Evolutionary conservation across 2,888 invertebrate species (phyloP).

Genomic region (Busseola fusca): DNA sequence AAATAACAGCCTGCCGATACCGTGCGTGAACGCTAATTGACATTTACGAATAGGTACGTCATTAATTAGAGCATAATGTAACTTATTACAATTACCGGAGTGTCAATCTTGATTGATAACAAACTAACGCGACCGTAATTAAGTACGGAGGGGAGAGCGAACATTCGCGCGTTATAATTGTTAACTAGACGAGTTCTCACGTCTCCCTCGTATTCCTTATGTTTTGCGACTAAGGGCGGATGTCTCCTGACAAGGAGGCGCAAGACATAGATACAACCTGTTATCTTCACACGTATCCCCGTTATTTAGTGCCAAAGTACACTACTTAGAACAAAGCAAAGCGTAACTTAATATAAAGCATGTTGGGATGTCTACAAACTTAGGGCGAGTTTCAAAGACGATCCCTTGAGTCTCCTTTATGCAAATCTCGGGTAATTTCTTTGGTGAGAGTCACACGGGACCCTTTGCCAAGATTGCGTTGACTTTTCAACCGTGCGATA

Average conservation of each 20-base stretch:
- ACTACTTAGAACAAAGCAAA: slow-evolving; percentile 75
- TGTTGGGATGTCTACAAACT: slow-evolving; percentile 83
- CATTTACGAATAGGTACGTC: slow-evolving; percentile 49
- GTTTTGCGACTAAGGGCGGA: slow-evolving; percentile 34
- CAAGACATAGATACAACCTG: slow-evolving; percentile 59
- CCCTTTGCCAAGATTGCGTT: slow-evolving; percentile 83
- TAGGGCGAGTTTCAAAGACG: slow-evolving; percentile 83
- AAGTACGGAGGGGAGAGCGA: slow-evolving; percentile 32
- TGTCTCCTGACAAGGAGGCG: slow-evolving; percentile 27
- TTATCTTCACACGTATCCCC: slow-evolving; percentile 68
- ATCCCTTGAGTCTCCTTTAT: slow-evolving; percentile 85
- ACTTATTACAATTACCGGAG: slow-evolving; percentile 51
- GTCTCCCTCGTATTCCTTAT: slow-evolving; percentile 39
- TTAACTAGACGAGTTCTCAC: slow-evolving; percentile 38
- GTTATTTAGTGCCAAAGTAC: slow-evolving; percentile 71
- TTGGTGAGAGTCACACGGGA: slow-evolving; percentile 83
- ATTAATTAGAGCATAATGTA: slow-evolving; percentile 52
- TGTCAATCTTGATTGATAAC: slow-evolving; percentile 58
- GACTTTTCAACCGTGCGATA: slow-evolving; percentile 77
- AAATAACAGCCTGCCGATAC: slow-evolving; percentile 39
- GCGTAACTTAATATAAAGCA: slow-evolving; percentile 83
- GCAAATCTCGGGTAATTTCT: slow-evolving; percentile 86
- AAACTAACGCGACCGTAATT: slow-evolving; percentile 53
- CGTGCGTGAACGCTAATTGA: slow-evolving; percentile 42
- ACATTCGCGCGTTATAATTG: slow-evolving; percentile 46